These are phyloP conservation scores for Drosophila pseudoobscura DNA, from an alignment of 1,140 invertebrate genomes.

Conservation along the genomic window DNA sequence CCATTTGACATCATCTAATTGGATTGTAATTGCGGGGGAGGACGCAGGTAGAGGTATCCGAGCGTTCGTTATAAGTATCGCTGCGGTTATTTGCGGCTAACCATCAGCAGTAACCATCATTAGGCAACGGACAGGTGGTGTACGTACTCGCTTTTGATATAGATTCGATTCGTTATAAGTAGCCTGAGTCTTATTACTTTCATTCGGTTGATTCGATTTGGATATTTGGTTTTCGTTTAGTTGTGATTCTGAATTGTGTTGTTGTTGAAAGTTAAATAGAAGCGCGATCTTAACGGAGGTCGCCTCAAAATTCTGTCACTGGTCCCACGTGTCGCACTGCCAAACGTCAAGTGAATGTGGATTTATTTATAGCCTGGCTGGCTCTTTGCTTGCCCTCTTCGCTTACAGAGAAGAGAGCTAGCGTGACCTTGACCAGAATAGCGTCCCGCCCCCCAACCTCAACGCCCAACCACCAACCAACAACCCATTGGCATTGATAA, in stretches of 20 bases:
- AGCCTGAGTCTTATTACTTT: too few relatives aligned
- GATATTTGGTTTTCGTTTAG: too few relatives aligned
- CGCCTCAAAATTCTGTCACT: too few relatives aligned
- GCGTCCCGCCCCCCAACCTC: constrained; percentile 10
- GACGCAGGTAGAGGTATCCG: constrained; percentile 5
- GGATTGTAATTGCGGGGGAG: constrained; percentile 34
- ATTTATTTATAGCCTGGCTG: too few relatives aligned
- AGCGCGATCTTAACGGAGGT: too few relatives aligned
- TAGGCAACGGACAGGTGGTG: background rate
- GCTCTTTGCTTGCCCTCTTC: too few relatives aligned
- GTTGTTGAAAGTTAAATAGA: too few relatives aligned
- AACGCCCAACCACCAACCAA: background rate
- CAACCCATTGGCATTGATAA: constrained; percentile 30
- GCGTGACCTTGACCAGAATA: background rate
- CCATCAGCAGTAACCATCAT: background rate
- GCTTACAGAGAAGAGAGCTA: too few relatives aligned
- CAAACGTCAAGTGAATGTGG: too few relatives aligned
- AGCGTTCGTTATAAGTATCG: constrained; percentile 15
- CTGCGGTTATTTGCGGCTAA: background rate
- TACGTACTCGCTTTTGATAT: background rate
- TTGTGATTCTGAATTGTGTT: too few relatives aligned
- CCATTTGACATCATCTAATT: constrained; percentile 52
- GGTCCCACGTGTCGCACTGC: too few relatives aligned
- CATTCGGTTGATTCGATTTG: too few relatives aligned
- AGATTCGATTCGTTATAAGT: background rate